Base-by-base conservation (phyloP, 92 coral and sea anemone species). In the Blastomussa wellsi region DNA sequence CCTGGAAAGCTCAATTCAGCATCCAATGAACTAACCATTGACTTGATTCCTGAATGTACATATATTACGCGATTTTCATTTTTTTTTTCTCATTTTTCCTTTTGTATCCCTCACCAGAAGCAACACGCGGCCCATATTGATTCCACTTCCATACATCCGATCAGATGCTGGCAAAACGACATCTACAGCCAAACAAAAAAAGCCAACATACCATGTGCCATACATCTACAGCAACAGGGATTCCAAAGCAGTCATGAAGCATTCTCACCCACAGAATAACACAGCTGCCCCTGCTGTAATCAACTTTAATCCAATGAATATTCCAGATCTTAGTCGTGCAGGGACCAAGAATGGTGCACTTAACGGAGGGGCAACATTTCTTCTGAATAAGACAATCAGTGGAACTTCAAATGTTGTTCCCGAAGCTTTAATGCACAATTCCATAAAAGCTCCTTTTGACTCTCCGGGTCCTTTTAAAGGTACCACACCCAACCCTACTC, bases 111-210 rank as follows among this genome's bases (percentile, higher is more conserved):
- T 70, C 14, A 37, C 35, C 39, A 94, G 98, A 79, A 86, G 81
- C 60, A 74, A 79, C 38, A 57, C 74, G 15, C 88, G 91, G 20
- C 86, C 98, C n/a, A 86, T 94, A 19, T 70, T 94, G 51, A 88
- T 94, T 32, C 98, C 98, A 14, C 74, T 94, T 28, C 98, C 98
- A 16, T 94, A 78, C 81, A 88, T 94, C 86, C 72, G 88, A 47
- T 79, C 91, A 9, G 81, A 90, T 16, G 76, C 78, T 32, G 84
- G 90, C 16, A 33, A 79, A 42, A 76, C 91, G 22, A 82, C 90
- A 73, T 79, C 88, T 13, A n/a, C n/a, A n/a, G 86, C 78, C 9
- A 89, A 90, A 42, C 90, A 78, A 22, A 86, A 69, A 76, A 92
- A 88, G 70, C 84, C 89, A 37, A 53, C 62, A 11, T 79, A 90